A percentile compares a stretch with the other conserved stretches of the same genome.
Conservation (phyloP, 2,797 vertebrate species). For the Ptychobarbus kaznakovi region DNA sequence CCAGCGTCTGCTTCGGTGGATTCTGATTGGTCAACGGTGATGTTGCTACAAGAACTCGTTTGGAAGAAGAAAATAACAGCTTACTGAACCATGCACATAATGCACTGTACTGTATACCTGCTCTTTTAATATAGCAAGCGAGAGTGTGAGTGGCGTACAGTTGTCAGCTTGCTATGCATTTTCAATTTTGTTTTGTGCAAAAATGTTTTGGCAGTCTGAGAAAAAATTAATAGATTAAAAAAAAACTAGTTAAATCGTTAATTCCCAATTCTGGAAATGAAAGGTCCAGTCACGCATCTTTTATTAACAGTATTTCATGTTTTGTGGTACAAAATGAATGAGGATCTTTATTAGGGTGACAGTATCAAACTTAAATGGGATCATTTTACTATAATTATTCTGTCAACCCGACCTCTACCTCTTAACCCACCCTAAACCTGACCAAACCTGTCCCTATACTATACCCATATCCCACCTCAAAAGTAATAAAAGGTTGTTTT, state of each 20-base stretch:
- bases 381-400: too few relatives aligned
- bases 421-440: too few relatives aligned
- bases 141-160: neutral
- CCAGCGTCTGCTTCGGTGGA: neutral
- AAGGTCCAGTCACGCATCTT: neutral
- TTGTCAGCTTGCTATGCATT: neutral
- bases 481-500: too few relatives aligned
- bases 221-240: neutral
- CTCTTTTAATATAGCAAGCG: neutral
- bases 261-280: neutral
- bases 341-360: neutral
- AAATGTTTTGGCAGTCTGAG: neutral
- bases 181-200: neutral
- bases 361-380: neutral
- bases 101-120: neutral
- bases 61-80: neutral
- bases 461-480: too few relatives aligned
- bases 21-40: slow-evolving; percentile 6
- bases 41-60: neutral
- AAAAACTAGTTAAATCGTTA: neutral
- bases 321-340: neutral
- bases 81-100: neutral
- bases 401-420: too few relatives aligned
- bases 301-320: neutral
- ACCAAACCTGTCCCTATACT: too few relatives aligned